A percentile compares a stretch with the other conserved stretches of the same genome.
phyloP scores from a whole-genome alignment of 2,888 invertebrate species.

The Tuberolachnus salignus region DNA sequence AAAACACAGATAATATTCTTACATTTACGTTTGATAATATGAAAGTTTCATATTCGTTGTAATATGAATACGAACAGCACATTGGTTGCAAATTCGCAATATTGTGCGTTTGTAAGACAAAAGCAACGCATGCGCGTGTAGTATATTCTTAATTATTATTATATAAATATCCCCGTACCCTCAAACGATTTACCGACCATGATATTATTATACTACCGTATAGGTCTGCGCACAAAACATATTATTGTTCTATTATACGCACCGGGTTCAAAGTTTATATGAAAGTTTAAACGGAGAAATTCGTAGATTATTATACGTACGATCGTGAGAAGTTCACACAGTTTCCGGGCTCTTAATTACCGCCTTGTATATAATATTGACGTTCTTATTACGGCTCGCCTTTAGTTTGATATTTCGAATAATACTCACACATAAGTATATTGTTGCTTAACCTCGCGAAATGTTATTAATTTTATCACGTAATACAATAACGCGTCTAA shows the following conservation, averaged over 20 bases:
- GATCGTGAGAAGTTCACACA: conserved; percentile 8
- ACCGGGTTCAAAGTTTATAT: not conserved
- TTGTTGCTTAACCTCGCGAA: conserved; percentile 10
- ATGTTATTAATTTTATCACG: conserved; percentile 18
- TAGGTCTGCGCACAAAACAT: no score
- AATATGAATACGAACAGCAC: no score
- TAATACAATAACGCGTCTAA: conserved; percentile 6
- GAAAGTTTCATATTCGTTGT: no score
- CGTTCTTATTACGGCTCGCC: not conserved
- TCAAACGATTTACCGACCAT: no score
- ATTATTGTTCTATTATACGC: no score
- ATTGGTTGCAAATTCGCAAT: no score
- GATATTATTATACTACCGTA: no score
- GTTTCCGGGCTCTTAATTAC: conserved; percentile 35
- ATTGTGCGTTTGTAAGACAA: no score
- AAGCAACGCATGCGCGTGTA: no score
- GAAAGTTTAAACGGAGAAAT: conserved; percentile 4
- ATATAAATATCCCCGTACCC: not conserved
- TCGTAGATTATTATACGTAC: not conserved
- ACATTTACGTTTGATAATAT: no score
- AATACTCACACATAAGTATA: not conserved
- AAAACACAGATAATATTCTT: no score
- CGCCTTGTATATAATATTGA: not conserved
- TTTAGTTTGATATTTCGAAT: not conserved
- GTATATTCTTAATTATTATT: no score